Base-by-base conservation (phyloP, 2,113 vertebrate species). In the Cichladusa arquata region DNA sequence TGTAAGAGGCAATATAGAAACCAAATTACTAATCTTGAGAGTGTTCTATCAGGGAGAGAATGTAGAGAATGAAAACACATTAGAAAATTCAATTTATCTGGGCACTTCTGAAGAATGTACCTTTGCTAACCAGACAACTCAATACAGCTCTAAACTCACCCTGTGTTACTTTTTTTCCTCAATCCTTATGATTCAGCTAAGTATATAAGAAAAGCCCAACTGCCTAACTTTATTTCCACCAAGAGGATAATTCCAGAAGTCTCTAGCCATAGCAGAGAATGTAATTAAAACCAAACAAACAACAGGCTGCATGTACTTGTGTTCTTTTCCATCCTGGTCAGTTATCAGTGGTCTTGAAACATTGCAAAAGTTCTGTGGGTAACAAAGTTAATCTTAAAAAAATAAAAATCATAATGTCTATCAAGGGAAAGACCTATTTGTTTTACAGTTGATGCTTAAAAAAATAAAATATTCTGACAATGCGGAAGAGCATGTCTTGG, bases 291-390 rank as follows among this genome's bases (percentile, higher is more conserved):
- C 78, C 73, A 94, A 92, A 62, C 51, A 90, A 84, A 81, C 34
- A 91, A 19, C 4, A 3, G 87, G 36, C 66, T 93, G 76, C 67
- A 58, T 73, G 62, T 88, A 33, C 73, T 91, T 81, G 78, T 92
- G 53, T 82, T 95, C 65, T 95, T 95, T 94, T 95, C 93, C 81
- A 77, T 72, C 57, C 71, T 95, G 62, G 58, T 91, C 66, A 50
- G 64, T 95, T 91, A 89, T 92, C 93, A 82, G 74, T 70, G 84
- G 87, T 91, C 74, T 91, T 82, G 56, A 94, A 95, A 61, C 45
- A 91, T 88, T 82, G 84, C 86, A 93, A 79, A 96, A 88, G 42
- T 58, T 76, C 65, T 82, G 78, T 76, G 95, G 89, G 42, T 94
- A 82, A n/a, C 70, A 58, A 87, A 65, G 62, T 69, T 71, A 79